Evolutionary conservation across 1,140 invertebrate species (phyloP), one percentile per base, ranked within the genome.

Genomic region (Drosophila mojavensis): DNA sequence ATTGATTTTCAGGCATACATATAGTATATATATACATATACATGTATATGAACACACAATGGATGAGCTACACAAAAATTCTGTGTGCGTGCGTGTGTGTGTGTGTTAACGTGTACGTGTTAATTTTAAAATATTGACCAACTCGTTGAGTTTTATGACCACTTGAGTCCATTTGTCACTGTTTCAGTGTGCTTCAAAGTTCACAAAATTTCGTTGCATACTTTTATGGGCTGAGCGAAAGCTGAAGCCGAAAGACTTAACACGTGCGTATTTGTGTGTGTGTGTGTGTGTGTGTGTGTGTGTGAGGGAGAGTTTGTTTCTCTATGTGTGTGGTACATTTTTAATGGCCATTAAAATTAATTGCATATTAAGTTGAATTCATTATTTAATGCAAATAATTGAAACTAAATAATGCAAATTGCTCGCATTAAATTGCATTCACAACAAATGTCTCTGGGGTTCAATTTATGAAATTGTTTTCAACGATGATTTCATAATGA

Each of bases 111-210:
- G 36, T 64, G 60, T 60, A 51, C 47, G 51, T 74, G 53, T 59
- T 84, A 79, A 83, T 83, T 83, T 83, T 69, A 84, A 84, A 84
- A 72, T 84, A 80, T 83, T 83, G 81, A 76, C 81, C 59, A 83
- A 79, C 76, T 58, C 62, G 26, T 33, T 69, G 71, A 30, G 59
- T 50, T 62, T 50, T 33, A 53, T 62, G 48, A 45, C 33, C 59
- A 45, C 54, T 75, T 47, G 33, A 51, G 36, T 53, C 39, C 55
- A 41, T 67, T 54, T 50, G 48, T 71, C 80, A 79, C 28, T 30
- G 28, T 30, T 30, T 30, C 28, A 6, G 28, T 30, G 75, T 72
- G 75, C 36, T 10, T 13, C 17, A 33, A 69, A 33, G 15, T 20
- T 6, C 50, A 41, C 54, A 43, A 67, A 45, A 41, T 41, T 55